Percentiles rank a stretch among this genome's conserved stretches.
Evolutionary conservation across 2,113 vertebrate species (phyloP).

Genomic region (Brachyistius frenatus): DNA sequence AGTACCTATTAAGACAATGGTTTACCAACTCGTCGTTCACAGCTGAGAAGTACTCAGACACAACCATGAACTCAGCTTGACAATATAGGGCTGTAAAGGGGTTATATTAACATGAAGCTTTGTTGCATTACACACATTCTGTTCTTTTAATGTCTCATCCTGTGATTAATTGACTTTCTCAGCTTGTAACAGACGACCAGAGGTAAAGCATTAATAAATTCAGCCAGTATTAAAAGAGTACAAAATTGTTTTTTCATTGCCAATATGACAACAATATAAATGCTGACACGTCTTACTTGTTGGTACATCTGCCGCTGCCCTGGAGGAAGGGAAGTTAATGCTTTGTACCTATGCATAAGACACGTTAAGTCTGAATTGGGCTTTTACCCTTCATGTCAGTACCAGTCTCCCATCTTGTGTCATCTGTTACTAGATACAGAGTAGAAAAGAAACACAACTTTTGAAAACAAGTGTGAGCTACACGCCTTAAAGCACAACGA

Average conservation of each 20-base stretch:
- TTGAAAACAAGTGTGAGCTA: not conserved
- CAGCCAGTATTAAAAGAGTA: no score
- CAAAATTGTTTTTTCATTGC: no score
- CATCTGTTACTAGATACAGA: conserved; percentile 2
- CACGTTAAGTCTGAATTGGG: not conserved
- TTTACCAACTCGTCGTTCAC: no score
- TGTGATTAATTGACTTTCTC: no score
- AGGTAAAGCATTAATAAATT: no score
- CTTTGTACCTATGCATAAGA: not conserved
- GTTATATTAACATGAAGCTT: not conserved
- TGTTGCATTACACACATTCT: no score
- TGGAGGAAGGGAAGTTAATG: not conserved
- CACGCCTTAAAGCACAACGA: not conserved
- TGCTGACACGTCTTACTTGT: not conserved
- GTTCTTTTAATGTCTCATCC: no score
- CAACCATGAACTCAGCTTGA: not conserved
- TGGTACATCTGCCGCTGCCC: not conserved
- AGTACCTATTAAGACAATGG: no score
- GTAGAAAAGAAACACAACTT: conserved; percentile 1
- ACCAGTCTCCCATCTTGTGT: not conserved
- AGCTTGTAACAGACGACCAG: no score
- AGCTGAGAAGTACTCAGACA: no score
- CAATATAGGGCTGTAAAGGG: not conserved
- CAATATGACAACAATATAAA: no score
- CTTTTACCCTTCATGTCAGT: not conserved